These are phyloP conservation scores for Ataeniobius toweri DNA, from an alignment of 2,797 vertebrate genomes.

Conservation along the genomic window DNA sequence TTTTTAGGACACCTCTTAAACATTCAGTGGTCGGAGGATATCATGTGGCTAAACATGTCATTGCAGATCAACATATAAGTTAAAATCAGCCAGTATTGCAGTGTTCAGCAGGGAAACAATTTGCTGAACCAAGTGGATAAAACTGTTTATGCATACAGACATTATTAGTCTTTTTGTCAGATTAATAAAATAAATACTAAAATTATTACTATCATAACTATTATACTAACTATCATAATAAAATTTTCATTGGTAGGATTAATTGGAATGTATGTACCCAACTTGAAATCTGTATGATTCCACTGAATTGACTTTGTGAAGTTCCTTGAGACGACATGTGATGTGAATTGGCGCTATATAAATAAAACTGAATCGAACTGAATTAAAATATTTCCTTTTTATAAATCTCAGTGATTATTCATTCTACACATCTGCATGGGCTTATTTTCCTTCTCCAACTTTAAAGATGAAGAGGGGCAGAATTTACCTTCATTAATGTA, in stretches of 20 bases:
- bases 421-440: neutral
- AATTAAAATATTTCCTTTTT: neutral
- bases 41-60: neutral
- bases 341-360: too few relatives aligned
- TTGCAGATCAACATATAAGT: neutral
- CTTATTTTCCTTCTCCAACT: neutral
- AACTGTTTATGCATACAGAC: neutral
- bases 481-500: neutral
- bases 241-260: too few relatives aligned
- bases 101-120: neutral
- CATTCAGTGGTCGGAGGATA: neutral
- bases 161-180: too few relatives aligned
- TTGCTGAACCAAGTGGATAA: neutral
- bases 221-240: too few relatives aligned
- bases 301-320: too few relatives aligned
- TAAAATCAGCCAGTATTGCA: neutral
- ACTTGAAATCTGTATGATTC: too few relatives aligned
- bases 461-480: neutral
- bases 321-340: too few relatives aligned
- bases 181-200: neutral
- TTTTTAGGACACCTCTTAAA: neutral
- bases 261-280: too few relatives aligned
- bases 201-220: too few relatives aligned
- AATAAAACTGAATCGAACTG: too few relatives aligned
- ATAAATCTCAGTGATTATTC: neutral